Conservation (phyloP, 2,888 invertebrate species). For the Aplocera efformata region DNA sequence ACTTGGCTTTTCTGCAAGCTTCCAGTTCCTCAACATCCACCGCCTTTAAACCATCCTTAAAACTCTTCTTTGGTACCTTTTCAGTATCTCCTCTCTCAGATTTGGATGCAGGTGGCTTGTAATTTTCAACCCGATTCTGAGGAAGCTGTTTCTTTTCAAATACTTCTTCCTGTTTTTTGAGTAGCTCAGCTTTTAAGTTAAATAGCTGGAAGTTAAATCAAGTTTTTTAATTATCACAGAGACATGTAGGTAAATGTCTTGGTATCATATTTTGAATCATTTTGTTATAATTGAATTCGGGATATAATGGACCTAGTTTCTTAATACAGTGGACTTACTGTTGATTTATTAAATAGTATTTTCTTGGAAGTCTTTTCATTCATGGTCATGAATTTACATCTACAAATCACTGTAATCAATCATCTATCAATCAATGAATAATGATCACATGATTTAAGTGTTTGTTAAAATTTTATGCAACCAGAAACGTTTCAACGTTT, state of each 20-base stretch:
- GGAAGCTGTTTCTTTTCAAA: conserved; percentile 82
- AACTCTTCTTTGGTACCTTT: conserved; percentile 47
- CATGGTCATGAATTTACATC: conserved; percentile 35
- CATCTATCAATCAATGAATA: too few relatives aligned
- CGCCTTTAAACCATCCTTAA: conserved; percentile 58
- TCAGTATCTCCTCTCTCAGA: conserved; percentile 59
- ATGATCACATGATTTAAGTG: too few relatives aligned
- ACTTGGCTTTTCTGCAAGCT: conserved; percentile 71
- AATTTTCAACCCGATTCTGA: conserved; percentile 74
- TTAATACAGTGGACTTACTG: too few relatives aligned
- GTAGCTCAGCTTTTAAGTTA: conserved; percentile 94
- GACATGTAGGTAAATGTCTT: too few relatives aligned
- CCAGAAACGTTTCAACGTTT: too few relatives aligned
- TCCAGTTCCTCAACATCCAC: conserved; percentile 66
- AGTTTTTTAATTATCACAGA: too few relatives aligned
- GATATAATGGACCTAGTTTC: too few relatives aligned
- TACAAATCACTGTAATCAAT: too few relatives aligned
- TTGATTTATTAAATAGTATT: conserved; percentile 76
- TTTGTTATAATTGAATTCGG: too few relatives aligned
- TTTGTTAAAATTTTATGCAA: too few relatives aligned
- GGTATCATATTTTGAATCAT: too few relatives aligned
- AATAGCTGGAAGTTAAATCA: conserved; percentile 79
- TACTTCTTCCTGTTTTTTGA: conserved; percentile 92
- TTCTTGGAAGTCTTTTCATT: conserved; percentile 61
- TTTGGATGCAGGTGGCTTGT: conserved; percentile 63